A percentile compares a stretch with the other conserved stretches of the same genome.
phyloP scores from a whole-genome alignment of 2,797 vertebrate species.

The Scomberomorus guttatus region DNA sequence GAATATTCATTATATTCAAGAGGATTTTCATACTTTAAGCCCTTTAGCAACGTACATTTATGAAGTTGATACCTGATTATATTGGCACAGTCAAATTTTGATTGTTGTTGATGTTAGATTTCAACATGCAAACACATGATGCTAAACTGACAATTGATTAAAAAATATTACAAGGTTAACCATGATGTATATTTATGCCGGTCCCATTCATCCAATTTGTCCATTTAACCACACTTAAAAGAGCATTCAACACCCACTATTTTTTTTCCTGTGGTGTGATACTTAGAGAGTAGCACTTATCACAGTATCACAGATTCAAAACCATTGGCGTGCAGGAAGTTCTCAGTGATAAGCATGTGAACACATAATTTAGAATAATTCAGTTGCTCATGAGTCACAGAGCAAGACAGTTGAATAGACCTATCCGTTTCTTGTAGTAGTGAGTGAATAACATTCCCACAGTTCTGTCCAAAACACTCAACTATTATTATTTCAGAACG shows the following conservation, averaged over 20 bases:
- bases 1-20: not conserved
- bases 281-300: constrained; percentile 2
- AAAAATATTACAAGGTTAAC: not conserved
- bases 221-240: not conserved
- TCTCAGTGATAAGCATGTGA: constrained; percentile 37
- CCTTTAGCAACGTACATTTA: not conserved
- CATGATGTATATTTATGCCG: no score
- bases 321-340: constrained; percentile 34
- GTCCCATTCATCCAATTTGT: not conserved
- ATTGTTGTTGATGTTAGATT: not conserved
- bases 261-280: not conserved
- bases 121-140: constrained; percentile 13
- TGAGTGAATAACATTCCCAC: constrained; percentile 51
- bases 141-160: not conserved
- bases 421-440: constrained; percentile 9
- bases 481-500: constrained; percentile 28
- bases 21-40: not conserved
- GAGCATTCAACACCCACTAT: not conserved
- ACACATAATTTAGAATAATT: constrained; percentile 22
- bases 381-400: constrained; percentile 23
- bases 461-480: constrained; percentile 19
- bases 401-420: constrained; percentile 46
- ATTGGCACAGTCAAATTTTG: not conserved
- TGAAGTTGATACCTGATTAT: not conserved
- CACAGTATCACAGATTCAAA: constrained; percentile 31